Base-by-base conservation (phyloP, 92 coral and sea anemone genomes). In the Plumapathes pennacea region DNA sequence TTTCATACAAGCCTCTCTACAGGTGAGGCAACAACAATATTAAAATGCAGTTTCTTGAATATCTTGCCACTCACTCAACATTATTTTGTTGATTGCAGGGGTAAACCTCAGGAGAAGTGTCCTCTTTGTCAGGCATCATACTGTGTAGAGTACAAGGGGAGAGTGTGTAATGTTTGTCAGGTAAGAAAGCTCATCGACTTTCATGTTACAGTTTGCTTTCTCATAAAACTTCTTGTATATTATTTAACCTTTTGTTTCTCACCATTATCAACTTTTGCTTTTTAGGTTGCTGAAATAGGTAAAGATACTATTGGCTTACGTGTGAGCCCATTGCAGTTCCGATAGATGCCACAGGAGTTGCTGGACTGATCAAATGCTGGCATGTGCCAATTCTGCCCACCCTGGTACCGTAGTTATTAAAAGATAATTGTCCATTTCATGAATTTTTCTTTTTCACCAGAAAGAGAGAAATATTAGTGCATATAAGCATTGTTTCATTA, bases 51-150 rank as follows among this genome's bases (percentile, higher is more conserved):
- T 10, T 8, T 5, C 13, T 13, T 57, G 7, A 5, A 6, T 10
- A 10, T 25, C 21, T 25, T 25, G 2, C 60, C 42, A 4, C 42
- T 20, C 32, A 49, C 27, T 8, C 20, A 36, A 23, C 30, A 49
- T 23, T 21, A 10, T n/a, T n/a, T n/a, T n/a, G n/a, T n/a, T n/a
- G n/a, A n/a, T n/a, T n/a, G 10, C 75, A 92, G 98, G 64, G 98
- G 98, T 24, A 92, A 92, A 54, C 96, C 96, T 15, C 98, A 92
- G 48, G 98, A 92, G 61, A 92, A 88, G 49, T 92, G 98, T 22
- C 90, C 98, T 4, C 53, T 92, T 3, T 92, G 98, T 34, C 98
- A 88, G 70, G 84, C 98, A 26, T 76, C 97, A 32, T 92, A 88
- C 57, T 89, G 88, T 26, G 89, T 96, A 7, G 98, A 92, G 46